A percentile compares a stretch with the other conserved stretches of the same genome.
Conservation (phyloP, 1,140 invertebrate genomes). For the Coptotermes formosanus region DNA sequence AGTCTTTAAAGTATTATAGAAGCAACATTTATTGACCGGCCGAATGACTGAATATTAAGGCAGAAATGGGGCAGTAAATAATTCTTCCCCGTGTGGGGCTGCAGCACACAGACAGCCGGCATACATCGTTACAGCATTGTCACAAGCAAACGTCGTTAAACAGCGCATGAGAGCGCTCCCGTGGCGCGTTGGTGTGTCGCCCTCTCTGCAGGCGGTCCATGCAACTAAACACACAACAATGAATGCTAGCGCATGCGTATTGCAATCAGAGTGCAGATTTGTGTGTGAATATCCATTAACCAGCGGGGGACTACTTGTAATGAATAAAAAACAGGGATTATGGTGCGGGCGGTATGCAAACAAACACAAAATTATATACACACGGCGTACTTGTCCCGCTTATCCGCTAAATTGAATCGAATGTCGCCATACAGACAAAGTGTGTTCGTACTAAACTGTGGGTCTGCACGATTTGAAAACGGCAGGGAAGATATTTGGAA, state of each 20-base stretch:
- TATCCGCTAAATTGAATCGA: not conserved
- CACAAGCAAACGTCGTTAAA: conserved; percentile 1
- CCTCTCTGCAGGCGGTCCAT: conserved; percentile 1
- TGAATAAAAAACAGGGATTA: conserved; percentile 14
- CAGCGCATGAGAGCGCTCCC: not conserved
- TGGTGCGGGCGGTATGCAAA: conserved; percentile 5
- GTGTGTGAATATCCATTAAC: conserved; percentile 19
- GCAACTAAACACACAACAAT: conserved; percentile 16
- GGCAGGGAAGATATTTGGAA: too few relatives aligned
- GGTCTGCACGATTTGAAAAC: too few relatives aligned
- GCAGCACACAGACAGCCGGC: not conserved
- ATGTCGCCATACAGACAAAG: not conserved
- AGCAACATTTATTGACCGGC: too few relatives aligned
- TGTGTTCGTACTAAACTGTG: too few relatives aligned
- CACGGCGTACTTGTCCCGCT: not conserved
- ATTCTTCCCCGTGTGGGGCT: not conserved
- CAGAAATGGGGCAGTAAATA: too few relatives aligned
- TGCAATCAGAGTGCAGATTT: not conserved
- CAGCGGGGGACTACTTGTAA: not conserved
- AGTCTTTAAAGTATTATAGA: too few relatives aligned
- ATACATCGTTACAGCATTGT: not conserved
- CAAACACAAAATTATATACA: not conserved
- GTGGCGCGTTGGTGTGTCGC: not conserved
- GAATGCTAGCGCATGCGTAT: not conserved
- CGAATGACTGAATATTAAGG: too few relatives aligned